phyloP scores from a whole-genome alignment of 2,113 vertebrate species.

The Ptilorrhoa leucosticta region DNA sequence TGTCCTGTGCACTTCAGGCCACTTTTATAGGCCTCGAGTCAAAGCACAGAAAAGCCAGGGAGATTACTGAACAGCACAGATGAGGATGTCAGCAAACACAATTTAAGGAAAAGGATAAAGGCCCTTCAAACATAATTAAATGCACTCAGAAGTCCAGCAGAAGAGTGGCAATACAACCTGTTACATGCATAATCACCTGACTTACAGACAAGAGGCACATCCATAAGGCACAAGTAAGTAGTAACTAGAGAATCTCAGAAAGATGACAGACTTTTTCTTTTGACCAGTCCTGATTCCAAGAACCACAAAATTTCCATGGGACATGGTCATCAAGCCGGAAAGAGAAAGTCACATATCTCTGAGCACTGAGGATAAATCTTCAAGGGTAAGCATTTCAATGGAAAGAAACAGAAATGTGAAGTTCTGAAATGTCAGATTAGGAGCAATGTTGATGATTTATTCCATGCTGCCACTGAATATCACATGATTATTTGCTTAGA shows the following conservation, averaged over 20 bases:
- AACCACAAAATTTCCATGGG: neutral
- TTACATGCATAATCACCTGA: neutral
- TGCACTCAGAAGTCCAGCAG: neutral
- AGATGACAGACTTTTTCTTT: neutral
- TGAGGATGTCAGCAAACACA: neutral
- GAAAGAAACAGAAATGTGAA: neutral
- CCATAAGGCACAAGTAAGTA: neutral
- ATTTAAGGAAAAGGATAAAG: neutral
- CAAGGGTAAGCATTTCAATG: neutral
- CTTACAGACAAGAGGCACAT: neutral
- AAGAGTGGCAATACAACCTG: neutral
- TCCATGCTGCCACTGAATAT: neutral
- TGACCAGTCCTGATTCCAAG: neutral
- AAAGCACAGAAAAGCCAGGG: neutral
- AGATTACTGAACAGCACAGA: neutral
- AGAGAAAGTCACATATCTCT: neutral
- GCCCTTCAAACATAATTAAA: neutral
- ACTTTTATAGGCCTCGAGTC: fast-evolving
- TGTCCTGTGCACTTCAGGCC: neutral
- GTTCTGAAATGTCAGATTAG: neutral
- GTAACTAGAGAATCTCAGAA: neutral
- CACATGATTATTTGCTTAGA: neutral
- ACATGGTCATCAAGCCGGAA: neutral
- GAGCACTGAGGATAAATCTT: neutral
- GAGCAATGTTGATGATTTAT: neutral